phyloP scores from a whole-genome alignment of 2,113 vertebrate species.

The Toxostoma redivivum region DNA sequence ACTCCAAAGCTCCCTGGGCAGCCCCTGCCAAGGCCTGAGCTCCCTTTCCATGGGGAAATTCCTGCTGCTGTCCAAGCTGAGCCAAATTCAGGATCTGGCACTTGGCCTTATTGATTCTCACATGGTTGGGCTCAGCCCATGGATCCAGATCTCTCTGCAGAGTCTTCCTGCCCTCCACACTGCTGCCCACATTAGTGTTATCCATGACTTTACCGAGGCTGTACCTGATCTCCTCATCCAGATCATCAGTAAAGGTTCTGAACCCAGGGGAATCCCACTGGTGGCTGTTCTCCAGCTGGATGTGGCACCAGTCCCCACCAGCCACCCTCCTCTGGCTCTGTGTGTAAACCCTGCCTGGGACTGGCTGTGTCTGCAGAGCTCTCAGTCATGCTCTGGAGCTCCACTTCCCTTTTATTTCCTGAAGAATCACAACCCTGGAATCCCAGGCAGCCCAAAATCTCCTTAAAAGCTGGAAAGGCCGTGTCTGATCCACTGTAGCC shows the following conservation, averaged over 20 bases:
- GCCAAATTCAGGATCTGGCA: not conserved
- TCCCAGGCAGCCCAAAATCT: not conserved
- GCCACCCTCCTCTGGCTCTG: fast-evolving
- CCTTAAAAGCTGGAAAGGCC: not conserved
- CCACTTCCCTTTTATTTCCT: not conserved
- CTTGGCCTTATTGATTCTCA: not conserved
- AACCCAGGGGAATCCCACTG: fast-evolving
- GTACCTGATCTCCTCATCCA: not conserved
- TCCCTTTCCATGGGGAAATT: not conserved
- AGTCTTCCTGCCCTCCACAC: not conserved
- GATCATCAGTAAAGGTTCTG: not conserved
- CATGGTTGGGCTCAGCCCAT: fast-evolving
- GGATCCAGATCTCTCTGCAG: not conserved
- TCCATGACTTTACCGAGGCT: not conserved
- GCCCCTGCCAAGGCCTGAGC: not conserved
- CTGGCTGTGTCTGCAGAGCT: not conserved
- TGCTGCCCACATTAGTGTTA: not conserved
- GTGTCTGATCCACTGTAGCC: not conserved
- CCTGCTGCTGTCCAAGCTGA: fast-evolving
- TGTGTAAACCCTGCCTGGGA: not conserved
- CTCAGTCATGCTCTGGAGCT: not conserved
- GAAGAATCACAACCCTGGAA: not conserved
- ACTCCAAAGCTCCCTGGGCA: not conserved
- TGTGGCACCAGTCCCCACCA: not conserved
- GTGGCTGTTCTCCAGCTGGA: not conserved